Percentiles rank a stretch among this genome's conserved stretches.
Evolutionary conservation across 2,888 invertebrate genomes (phyloP).

Genomic region (Drosophila eohydei): DNA sequence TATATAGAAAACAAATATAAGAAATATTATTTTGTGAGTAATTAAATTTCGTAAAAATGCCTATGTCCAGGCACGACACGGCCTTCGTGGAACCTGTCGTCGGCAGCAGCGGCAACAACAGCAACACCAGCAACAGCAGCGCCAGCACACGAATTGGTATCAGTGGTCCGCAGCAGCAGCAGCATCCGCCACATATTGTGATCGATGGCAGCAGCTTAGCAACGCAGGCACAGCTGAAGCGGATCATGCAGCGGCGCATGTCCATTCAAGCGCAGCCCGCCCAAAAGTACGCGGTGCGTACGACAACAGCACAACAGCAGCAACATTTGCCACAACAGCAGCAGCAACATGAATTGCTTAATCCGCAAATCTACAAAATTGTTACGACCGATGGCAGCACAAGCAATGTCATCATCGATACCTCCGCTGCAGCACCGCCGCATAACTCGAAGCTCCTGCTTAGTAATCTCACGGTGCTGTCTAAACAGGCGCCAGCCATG

Average conservation of each 20-base stretch:
- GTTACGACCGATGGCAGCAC: constrained; percentile 83
- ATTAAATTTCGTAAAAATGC: constrained; percentile 52
- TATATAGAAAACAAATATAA: constrained; percentile 20
- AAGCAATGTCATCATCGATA: constrained; percentile 83
- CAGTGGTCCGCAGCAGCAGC: constrained; percentile 47
- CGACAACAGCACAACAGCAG: constrained; percentile 62
- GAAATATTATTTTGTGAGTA: constrained; percentile 33
- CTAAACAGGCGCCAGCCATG: constrained; percentile 74
- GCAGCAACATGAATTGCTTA: constrained; percentile 82
- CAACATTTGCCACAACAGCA: constrained; percentile 61
- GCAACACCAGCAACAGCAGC: constrained; percentile 22
- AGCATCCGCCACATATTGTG: constrained; percentile 60
- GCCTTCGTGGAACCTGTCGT: constrained; percentile 72
- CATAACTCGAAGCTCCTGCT: constrained; percentile 83
- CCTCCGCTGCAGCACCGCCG: constrained; percentile 70
- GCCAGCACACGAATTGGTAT: constrained; percentile 40
- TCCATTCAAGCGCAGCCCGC: constrained; percentile 59
- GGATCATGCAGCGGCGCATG: constrained; percentile 74
- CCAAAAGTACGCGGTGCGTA: constrained; percentile 68
- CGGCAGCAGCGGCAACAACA: constrained; percentile 49
- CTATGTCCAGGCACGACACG: constrained; percentile 72
- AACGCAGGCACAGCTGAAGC: constrained; percentile 70
- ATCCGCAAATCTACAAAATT: constrained; percentile 84
- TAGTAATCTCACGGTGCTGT: constrained; percentile 84
- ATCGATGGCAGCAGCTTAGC: constrained; percentile 68